Evolutionary conservation across 2,113 vertebrate genomes (phyloP).

Genomic region (Hemiprocne comata): DNA sequence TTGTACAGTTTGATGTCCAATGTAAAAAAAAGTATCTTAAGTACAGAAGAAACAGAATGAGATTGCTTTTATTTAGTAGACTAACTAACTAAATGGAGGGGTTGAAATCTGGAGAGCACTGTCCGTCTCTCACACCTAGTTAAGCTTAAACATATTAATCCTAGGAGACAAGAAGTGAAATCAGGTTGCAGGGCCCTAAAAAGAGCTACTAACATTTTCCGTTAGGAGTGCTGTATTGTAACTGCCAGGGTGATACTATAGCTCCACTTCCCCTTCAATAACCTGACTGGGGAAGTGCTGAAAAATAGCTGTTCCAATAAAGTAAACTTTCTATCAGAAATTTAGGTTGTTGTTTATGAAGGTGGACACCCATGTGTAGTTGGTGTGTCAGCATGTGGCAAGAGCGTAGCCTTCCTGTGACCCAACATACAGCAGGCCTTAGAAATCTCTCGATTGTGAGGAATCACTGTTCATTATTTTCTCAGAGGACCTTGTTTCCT

Average conservation of each 20-base stretch:
- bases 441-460: background rate
- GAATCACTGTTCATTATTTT: background rate
- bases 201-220: background rate
- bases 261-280: background rate
- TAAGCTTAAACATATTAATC: background rate
- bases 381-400: accelerated
- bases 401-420: background rate
- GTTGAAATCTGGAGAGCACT: background rate
- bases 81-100: background rate
- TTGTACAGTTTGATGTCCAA: background rate
- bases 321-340: background rate
- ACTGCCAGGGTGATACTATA: background rate
- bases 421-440: accelerated
- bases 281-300: background rate
- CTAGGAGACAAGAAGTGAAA: background rate
- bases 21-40: background rate
- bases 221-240: background rate
- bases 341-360: background rate
- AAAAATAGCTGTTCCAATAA: background rate
- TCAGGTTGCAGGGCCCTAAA: background rate
- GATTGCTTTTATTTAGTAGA: background rate
- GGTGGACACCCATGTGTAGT: background rate
- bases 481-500: background rate
- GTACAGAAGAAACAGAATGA: background rate
- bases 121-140: too few species aligned